A percentile compares a stretch with the other conserved stretches of the same genome.
phyloP scores from a whole-genome alignment of 2,797 vertebrate genomes.

The Rhinoraja longicauda region DNA sequence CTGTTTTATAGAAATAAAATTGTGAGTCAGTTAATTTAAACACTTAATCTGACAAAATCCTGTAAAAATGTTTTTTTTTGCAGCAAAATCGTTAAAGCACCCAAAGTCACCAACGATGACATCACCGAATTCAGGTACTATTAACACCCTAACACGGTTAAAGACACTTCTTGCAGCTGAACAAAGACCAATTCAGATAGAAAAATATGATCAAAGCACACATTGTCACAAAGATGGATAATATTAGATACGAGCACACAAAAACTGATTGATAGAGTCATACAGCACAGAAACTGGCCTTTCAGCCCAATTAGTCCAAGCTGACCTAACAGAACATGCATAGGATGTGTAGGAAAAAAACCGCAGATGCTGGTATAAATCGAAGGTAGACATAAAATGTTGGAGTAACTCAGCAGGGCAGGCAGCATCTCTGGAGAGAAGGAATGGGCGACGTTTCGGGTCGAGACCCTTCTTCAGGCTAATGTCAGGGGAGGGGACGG shows the following conservation, averaged over 20 bases:
- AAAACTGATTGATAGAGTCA: background rate
- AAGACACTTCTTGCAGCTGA: background rate
- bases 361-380: no score
- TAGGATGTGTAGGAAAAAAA: no score
- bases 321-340: no score
- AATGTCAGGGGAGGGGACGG: no score
- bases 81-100: constrained; percentile 2
- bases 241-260: background rate
- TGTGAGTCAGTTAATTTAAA: background rate
- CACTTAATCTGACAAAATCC: constrained; percentile 8
- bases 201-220: background rate
- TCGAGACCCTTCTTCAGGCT: no score
- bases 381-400: no score
- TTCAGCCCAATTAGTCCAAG: no score
- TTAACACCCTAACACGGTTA: background rate
- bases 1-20: background rate
- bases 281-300: no score
- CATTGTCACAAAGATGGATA: background rate
- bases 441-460: no score
- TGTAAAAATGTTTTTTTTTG: background rate
- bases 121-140: constrained; percentile 22
- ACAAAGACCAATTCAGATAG: background rate
- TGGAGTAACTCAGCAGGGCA: no score
- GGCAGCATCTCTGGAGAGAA: no score
- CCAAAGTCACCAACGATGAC: constrained; percentile 20